These are phyloP conservation scores for Arctia plantaginis DNA, from an alignment of 2,888 invertebrate genomes.

Conservation along the genomic window DNA sequence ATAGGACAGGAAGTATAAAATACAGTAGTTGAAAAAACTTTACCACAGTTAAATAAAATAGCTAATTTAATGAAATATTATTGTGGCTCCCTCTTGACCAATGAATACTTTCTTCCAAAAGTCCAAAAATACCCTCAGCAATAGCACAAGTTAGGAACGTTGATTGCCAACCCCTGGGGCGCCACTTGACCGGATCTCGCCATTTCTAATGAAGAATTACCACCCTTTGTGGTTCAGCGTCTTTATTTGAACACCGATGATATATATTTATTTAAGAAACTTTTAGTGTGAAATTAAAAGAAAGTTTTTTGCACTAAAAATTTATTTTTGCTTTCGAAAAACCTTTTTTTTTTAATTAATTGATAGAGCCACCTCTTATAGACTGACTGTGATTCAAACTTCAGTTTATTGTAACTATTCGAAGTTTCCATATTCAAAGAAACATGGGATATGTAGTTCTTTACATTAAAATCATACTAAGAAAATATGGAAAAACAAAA, in stretches of 20 bases:
- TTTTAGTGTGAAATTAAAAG: background rate
- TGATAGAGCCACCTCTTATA: background rate
- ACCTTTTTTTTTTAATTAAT: background rate
- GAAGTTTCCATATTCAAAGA: background rate
- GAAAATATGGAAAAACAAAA: constrained; percentile 20
- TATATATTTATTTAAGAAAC: constrained; percentile 8
- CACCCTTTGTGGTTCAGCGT: constrained; percentile 67
- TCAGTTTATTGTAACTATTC: background rate
- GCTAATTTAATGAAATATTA: background rate
- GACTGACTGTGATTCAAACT: background rate
- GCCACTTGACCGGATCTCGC: constrained; percentile 78
- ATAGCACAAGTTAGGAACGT: constrained; percentile 73
- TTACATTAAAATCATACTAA: background rate
- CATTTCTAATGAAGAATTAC: constrained; percentile 82
- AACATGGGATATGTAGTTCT: background rate
- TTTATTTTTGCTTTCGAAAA: background rate
- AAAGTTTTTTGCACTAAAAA: background rate
- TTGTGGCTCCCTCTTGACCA: background rate
- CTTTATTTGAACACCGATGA: constrained; percentile 48
- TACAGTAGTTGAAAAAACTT: background rate
- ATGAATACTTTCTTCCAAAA: constrained; percentile 33
- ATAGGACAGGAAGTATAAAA: background rate
- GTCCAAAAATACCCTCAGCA: constrained; percentile 62
- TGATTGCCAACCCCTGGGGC: constrained; percentile 78
- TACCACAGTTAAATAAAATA: background rate